Percentiles rank a stretch among this genome's conserved stretches.
phyloP scores from a whole-genome alignment of 2,888 invertebrate genomes.

The Tridacna crocea region DNA sequence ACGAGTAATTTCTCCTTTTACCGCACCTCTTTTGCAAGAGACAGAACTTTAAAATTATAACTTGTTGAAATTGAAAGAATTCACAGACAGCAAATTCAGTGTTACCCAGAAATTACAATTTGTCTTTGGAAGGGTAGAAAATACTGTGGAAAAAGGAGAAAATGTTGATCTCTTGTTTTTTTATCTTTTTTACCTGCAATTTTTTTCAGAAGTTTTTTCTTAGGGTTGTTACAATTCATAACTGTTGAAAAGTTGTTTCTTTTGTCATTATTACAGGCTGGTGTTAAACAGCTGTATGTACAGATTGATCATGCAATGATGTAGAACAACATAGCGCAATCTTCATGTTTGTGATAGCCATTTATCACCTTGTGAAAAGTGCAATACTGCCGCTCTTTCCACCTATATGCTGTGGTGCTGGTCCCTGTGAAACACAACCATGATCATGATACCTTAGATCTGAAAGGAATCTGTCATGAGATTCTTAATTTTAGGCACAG shows the following conservation, averaged over 20 bases:
- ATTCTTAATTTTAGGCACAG: too few relatives aligned
- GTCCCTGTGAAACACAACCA: not conserved
- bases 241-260: not conserved
- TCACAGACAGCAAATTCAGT: too few relatives aligned
- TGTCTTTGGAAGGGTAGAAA: not conserved
- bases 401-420: constrained; percentile 2
- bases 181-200: too few relatives aligned
- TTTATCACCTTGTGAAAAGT: not conserved
- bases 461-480: too few relatives aligned
- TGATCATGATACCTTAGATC: too few relatives aligned
- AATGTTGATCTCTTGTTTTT: not conserved
- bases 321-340: constrained; percentile 81
- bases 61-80: too few relatives aligned
- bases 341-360: not conserved
- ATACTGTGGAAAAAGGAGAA: constrained; percentile 10
- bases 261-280: constrained; percentile 85
- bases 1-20: too few relatives aligned
- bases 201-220: too few relatives aligned
- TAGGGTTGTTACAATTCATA: too few relatives aligned
- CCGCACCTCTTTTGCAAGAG: too few relatives aligned
- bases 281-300: constrained; percentile 95
- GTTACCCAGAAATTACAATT: too few relatives aligned
- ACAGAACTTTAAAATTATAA: too few relatives aligned
- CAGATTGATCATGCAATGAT: constrained; percentile 95
- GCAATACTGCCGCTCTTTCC: not conserved